Conservation (phyloP, 1,140 invertebrate species). For the Drosophila watanabei region DNA sequence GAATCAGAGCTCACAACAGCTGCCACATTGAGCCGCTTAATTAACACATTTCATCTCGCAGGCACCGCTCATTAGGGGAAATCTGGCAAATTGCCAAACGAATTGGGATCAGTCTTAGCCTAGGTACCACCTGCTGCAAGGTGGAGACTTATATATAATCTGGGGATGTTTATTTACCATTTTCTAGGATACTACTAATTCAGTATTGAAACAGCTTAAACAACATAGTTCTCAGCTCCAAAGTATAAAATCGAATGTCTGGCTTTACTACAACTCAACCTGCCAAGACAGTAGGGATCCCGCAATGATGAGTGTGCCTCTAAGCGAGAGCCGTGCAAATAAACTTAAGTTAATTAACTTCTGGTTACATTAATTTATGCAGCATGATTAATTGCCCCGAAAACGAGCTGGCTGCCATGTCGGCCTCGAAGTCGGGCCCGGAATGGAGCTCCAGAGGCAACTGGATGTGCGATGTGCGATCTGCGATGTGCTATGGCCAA, state of each 20-base stretch:
- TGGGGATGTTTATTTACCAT: not conserved
- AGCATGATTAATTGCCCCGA: conserved; percentile 74
- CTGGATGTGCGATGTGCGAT: conserved; percentile 16
- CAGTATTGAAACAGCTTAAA: too few relatives aligned
- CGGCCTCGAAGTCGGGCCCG: conserved; percentile 29
- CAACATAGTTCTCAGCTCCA: too few relatives aligned
- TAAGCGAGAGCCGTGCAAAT: conserved; percentile 68
- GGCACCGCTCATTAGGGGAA: conserved; percentile 28
- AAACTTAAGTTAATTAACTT: conserved; percentile 81
- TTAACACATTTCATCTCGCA: conserved; percentile 66
- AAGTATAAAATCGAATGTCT: not conserved
- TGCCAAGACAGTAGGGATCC: not conserved
- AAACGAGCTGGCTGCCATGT: conserved; percentile 58
- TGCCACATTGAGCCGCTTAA: conserved; percentile 63
- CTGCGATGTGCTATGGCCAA: conserved; percentile 16
- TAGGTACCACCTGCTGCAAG: conserved; percentile 24
- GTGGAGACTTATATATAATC: not conserved
- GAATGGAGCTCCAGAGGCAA: conserved; percentile 16
- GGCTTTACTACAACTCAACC: not conserved
- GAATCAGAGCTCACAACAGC: conserved; percentile 61
- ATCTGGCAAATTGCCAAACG: conserved; percentile 42
- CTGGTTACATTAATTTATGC: conserved; percentile 81
- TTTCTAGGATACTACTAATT: not conserved
- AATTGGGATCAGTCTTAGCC: conserved; percentile 14
- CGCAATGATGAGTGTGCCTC: conserved; percentile 39